Conservation (phyloP, 30 jellyfish, hydroid and myxozoan species). For the Morbakka virulenta region DNA sequence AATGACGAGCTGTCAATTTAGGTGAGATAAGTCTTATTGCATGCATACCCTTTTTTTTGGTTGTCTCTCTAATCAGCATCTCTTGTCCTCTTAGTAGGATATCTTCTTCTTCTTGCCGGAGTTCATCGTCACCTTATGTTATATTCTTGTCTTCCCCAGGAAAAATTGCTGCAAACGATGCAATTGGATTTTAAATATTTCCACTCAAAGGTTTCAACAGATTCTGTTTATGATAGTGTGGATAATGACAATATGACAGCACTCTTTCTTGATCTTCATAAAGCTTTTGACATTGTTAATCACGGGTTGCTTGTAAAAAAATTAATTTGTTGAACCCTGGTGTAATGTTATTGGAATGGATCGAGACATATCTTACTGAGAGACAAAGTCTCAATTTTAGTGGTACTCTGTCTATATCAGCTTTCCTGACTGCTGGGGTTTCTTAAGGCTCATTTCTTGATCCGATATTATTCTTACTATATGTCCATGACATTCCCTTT, state of each 20-base stretch:
- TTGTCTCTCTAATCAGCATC: no score
- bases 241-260: constrained; percentile 17
- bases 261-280: constrained; percentile 9
- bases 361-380: constrained; percentile 9
- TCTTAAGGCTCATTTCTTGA: constrained; percentile 62
- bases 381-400: constrained; percentile 14
- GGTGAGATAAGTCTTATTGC: no score
- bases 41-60: no score
- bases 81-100: no score
- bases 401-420: constrained; percentile 9
- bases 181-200: constrained; percentile 27
- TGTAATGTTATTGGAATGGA: constrained; percentile 2
- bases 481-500: constrained; percentile 1
- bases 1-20: no score
- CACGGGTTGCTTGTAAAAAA: not conserved
- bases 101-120: no score
- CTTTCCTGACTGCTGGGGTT: constrained; percentile 40
- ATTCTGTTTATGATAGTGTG: constrained; percentile 8
- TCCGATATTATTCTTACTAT: constrained; percentile 22
- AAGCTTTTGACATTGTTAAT: constrained; percentile 23
- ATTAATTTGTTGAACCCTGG: constrained; percentile 4
- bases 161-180: not conserved
- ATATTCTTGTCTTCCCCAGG: not conserved
- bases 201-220: constrained; percentile 50
- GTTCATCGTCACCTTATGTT: not conserved